A percentile compares a stretch with the other conserved stretches of the same genome.
phyloP scores from a whole-genome alignment of 2,113 vertebrate species.

The Kobus ellipsiprymnus region DNA sequence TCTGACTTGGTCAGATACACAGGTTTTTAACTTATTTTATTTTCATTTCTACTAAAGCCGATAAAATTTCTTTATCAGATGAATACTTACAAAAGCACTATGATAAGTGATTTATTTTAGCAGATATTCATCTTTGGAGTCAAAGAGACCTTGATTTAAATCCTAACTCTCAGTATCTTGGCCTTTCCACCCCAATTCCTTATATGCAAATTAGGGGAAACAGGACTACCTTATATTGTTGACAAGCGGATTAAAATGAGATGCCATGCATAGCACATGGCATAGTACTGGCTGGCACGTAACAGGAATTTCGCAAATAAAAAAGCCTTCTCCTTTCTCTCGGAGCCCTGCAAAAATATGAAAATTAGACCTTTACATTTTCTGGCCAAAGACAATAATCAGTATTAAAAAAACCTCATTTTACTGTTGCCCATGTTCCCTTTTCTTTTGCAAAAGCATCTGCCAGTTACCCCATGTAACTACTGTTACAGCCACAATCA shows the following conservation, averaged over 20 bases:
- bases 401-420: not conserved
- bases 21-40: not conserved
- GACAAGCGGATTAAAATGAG: not conserved
- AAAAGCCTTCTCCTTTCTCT: not conserved
- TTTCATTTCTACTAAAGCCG: not conserved
- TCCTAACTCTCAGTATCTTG: not conserved
- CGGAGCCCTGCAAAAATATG: not conserved
- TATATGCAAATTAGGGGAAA: not conserved
- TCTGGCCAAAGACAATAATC: not conserved
- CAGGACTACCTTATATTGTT: not conserved
- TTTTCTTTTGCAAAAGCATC: not conserved
- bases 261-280: not conserved
- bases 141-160: not conserved
- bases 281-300: not conserved
- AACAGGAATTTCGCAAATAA: not conserved
- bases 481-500: not conserved
- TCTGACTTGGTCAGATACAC: not conserved
- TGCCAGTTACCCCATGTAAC: not conserved
- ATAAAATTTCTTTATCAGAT: not conserved
- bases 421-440: not conserved
- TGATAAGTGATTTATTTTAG: not conserved
- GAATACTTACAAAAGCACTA: not conserved
- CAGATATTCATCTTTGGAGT: not conserved
- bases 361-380: not conserved
- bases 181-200: not conserved